Base-by-base conservation (phyloP, 2,797 vertebrate genomes). In the Characodon lateralis region DNA sequence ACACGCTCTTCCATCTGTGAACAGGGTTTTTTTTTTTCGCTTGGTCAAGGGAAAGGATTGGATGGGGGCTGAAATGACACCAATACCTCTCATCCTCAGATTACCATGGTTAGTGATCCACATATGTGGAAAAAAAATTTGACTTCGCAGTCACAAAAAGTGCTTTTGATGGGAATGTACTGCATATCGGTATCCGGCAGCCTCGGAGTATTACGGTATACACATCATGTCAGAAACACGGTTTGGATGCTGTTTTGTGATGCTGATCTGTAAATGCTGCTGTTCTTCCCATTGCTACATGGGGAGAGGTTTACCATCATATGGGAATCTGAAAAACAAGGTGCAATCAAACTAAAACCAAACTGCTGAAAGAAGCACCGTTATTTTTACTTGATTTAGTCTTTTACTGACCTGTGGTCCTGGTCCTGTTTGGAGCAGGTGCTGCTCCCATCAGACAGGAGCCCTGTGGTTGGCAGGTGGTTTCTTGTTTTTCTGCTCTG, bases 61-160 rank as follows among this genome's bases (percentile, higher is more conserved):
- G 75, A 90, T 80, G 70, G 76, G 73, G 59, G 85, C 70, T 83
- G 84, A 88, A 87, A 87, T 93, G 87, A 94, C 88, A 94, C 89
- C 90, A 91, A 93, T 92, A 92, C 84, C 91, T 89, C 86, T 93
- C 91, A 93, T 91, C 89, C 88, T 89, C 91, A 94, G 90, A 94
- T 94, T 93, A 94, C 83, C 79, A 77, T 83, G 84, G 89, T 89
- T 86, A 92, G 83, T 85, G 89, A 92, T 88, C 78, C 73, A 77
- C 83, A 88, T 85, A 85, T 90, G 85, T 83, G 77, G 78, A 78
- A 73, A 35, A 70, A 88, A 87, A 88, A 90, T n/a, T 85, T 53
- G 65, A 82, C 86, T 81, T 86, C 83, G 79, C 26, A 46, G 69
- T 85, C 71, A 78, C 83, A 76, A 56, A 76, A 70, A 78, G 85